Evolutionary conservation across 2,888 invertebrate genomes (phyloP).

Genomic region (Philonicus albiceps): DNA sequence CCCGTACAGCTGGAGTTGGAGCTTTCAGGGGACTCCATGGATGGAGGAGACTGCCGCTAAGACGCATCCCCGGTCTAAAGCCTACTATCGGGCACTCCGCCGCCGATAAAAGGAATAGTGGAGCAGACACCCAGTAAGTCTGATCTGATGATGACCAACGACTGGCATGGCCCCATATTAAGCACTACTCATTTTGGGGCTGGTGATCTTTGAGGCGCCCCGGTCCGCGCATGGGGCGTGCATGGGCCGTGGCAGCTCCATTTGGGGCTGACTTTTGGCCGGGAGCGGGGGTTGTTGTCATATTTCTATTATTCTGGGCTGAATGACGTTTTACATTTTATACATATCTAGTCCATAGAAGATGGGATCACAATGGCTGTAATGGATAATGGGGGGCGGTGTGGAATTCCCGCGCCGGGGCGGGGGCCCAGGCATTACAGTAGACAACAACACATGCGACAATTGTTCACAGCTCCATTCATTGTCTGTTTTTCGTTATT

Average conservation of each 20-base stretch:
- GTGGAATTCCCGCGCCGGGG: neutral
- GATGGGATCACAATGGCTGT: slow-evolving; percentile 37
- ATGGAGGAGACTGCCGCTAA: neutral
- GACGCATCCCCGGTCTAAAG: neutral
- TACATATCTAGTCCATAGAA: slow-evolving; percentile 36
- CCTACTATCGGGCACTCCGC: neutral
- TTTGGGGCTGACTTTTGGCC: neutral
- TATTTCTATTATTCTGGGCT: slow-evolving; percentile 43
- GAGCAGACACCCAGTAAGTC: neutral
- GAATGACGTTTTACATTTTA: slow-evolving; percentile 42
- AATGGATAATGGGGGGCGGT: slow-evolving; percentile 26
- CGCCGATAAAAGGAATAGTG: neutral
- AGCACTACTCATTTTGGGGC: neutral
- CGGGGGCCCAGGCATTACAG: neutral
- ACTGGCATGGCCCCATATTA: neutral
- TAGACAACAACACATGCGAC: slow-evolving; percentile 42
- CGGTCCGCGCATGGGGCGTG: neutral
- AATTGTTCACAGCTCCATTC: slow-evolving; percentile 41
- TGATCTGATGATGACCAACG: slow-evolving; percentile 8
- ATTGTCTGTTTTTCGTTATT: slow-evolving; percentile 43
- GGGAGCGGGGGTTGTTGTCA: slow-evolving; percentile 23
- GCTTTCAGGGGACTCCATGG: slow-evolving; percentile 10
- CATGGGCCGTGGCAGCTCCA: neutral
- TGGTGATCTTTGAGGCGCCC: neutral
- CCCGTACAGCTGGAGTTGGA: neutral